Conservation (phyloP, 2,113 vertebrate species). For the Pelecanus crispus region DNA sequence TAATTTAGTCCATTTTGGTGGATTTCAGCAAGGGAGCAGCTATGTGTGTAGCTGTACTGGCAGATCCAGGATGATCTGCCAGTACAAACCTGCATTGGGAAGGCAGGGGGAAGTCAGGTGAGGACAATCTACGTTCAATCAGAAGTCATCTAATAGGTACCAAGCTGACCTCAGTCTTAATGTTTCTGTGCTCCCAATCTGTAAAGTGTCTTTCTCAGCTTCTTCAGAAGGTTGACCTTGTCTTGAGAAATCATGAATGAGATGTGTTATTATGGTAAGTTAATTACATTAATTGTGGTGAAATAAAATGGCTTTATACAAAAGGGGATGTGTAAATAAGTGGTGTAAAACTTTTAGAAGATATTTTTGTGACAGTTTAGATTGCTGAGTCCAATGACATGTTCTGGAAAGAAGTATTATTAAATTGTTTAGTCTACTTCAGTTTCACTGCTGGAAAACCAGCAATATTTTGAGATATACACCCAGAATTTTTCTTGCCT, state of each 20-base stretch:
- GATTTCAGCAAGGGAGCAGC: neutral
- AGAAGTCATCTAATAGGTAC: neutral
- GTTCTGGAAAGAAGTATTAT: neutral
- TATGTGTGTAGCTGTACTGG: neutral
- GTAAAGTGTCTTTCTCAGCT: neutral
- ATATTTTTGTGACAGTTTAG: neutral
- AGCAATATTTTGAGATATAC: neutral
- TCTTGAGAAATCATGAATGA: neutral
- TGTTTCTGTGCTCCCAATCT: neutral
- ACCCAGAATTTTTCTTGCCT: neutral
- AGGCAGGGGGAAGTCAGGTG: neutral
- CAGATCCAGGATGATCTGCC: neutral
- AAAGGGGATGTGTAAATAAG: neutral
- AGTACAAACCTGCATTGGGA: neutral
- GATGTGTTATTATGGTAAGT: neutral
- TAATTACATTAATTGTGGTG: neutral
- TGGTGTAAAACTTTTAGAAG: neutral
- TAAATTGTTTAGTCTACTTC: neutral
- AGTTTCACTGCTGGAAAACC: neutral
- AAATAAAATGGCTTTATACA: neutral
- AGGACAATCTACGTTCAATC: fast-evolving
- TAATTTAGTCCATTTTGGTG: neutral
- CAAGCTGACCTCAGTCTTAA: neutral
- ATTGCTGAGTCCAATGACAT: neutral
- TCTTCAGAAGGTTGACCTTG: neutral